phyloP scores from a whole-genome alignment of 2,888 invertebrate genomes.

The Mimas tiliae region DNA sequence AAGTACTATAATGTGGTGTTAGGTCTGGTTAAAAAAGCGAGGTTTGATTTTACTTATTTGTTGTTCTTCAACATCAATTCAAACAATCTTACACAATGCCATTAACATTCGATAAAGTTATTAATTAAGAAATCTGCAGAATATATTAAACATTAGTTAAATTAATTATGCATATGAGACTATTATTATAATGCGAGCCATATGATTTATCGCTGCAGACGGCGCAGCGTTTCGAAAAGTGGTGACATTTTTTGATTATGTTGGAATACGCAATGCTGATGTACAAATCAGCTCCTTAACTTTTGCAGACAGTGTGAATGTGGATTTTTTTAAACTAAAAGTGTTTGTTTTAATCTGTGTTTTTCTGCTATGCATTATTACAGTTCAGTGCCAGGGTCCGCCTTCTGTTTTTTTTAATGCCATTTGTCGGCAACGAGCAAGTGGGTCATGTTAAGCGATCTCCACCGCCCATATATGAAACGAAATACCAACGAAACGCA shows the following conservation, averaged over 20 bases:
- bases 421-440: no score
- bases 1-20: no score
- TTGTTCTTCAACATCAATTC: not conserved
- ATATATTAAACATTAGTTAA: conserved; percentile 4
- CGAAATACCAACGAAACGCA: no score
- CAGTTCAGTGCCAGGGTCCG: no score
- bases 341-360: no score
- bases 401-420: no score
- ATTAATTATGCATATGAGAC: conserved; percentile 17
- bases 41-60: not conserved
- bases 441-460: no score
- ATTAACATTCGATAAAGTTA: conserved; percentile 7
- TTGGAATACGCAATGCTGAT: not conserved
- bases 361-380: no score
- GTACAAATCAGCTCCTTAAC: not conserved
- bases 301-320: no score
- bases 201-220: conserved; percentile 15
- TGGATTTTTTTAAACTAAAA: no score
- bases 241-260: conserved; percentile 17
- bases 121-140: conserved; percentile 20
- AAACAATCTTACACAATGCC: conserved; percentile 1
- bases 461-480: no score
- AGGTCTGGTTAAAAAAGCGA: no score
- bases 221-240: conserved; percentile 1
- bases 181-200: conserved; percentile 7